Evolutionary conservation across 2,113 vertebrate genomes (phyloP).

Genomic region (Cercopithecus mona): DNA sequence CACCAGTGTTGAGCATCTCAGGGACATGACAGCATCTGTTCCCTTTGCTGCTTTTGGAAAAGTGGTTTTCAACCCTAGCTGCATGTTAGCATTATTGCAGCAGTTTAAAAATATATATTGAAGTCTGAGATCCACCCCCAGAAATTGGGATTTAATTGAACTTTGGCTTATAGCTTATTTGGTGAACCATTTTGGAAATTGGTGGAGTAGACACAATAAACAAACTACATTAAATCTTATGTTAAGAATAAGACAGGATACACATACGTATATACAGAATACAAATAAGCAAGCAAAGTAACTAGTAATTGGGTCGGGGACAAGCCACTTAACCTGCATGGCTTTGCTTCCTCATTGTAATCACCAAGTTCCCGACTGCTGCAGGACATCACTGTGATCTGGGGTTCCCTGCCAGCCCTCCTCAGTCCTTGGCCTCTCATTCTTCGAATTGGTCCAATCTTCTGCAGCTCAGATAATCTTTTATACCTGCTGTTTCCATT

Average conservation of each 20-base stretch:
- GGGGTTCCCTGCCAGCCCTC: not conserved
- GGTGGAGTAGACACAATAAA: not conserved
- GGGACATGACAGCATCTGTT: not conserved
- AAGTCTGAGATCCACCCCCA: not conserved
- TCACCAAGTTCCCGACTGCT: not conserved
- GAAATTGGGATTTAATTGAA: not conserved
- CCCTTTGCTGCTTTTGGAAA: not conserved
- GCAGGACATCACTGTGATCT: not conserved
- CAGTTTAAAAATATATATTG: not conserved
- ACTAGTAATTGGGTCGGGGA: too few species aligned
- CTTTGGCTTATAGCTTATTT: not conserved
- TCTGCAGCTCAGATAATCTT: not conserved
- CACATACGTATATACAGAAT: not conserved
- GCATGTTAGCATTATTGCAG: not conserved
- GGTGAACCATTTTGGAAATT: not conserved
- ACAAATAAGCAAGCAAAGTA: not conserved
- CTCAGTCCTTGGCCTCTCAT: not conserved
- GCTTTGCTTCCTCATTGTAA: not conserved
- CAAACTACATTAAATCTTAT: not conserved
- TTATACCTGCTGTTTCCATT: constrained; percentile 46
- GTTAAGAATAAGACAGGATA: not conserved
- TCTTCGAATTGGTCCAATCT: constrained; percentile 39
- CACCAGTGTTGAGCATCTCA: not conserved
- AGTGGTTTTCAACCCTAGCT: not conserved
- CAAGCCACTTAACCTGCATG: not conserved